Conservation (phyloP, 2,888 invertebrate species). For the Cheilosia urbana region DNA sequence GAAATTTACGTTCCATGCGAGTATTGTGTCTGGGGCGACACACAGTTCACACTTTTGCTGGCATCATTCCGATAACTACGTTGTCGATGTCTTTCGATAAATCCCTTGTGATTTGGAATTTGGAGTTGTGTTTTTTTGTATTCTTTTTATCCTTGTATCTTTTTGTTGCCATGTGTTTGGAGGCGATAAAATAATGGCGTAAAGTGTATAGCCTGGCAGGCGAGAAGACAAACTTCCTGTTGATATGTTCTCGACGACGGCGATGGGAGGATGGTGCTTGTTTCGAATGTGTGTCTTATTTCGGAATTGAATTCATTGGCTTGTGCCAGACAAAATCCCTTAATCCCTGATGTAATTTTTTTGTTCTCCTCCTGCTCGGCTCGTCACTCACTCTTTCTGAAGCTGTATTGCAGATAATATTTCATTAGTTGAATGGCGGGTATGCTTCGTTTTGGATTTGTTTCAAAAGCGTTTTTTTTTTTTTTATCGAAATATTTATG, state of each 20-base stretch:
- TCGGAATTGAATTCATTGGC: conserved; percentile 75
- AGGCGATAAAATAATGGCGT: conserved; percentile 72
- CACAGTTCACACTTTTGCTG: conserved; percentile 65
- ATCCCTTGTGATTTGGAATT: conserved; percentile 73
- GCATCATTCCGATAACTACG: conserved; percentile 70
- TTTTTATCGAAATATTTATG: conserved; percentile 44
- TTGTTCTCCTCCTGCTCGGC: conserved; percentile 10
- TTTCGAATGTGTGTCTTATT: conserved; percentile 65
- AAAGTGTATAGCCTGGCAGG: conserved; percentile 70
- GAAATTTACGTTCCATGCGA: conserved; percentile 60
- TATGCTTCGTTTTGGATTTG: conserved; percentile 64
- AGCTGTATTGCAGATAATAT: conserved; percentile 73
- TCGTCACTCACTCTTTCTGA: conserved; percentile 5
- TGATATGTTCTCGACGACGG: conserved; percentile 58
- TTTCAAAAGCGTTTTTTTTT: conserved; percentile 60
- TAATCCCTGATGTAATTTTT: conserved; percentile 75
- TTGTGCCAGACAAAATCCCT: conserved; percentile 75
- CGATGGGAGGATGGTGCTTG: conserved; percentile 38
- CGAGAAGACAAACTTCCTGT: conserved; percentile 74
- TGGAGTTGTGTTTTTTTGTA: conserved; percentile 36
- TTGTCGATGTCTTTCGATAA: conserved; percentile 74
- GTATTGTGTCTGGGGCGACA: conserved; percentile 33
- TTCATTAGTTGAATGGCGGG: conserved; percentile 70
- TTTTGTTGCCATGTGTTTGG: conserved; percentile 66
- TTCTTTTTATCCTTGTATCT: conserved; percentile 19